A percentile compares a stretch with the other conserved stretches of the same genome.
Evolutionary conservation across 2,113 vertebrate species (phyloP).

Genomic region (Pholis gunnellus): DNA sequence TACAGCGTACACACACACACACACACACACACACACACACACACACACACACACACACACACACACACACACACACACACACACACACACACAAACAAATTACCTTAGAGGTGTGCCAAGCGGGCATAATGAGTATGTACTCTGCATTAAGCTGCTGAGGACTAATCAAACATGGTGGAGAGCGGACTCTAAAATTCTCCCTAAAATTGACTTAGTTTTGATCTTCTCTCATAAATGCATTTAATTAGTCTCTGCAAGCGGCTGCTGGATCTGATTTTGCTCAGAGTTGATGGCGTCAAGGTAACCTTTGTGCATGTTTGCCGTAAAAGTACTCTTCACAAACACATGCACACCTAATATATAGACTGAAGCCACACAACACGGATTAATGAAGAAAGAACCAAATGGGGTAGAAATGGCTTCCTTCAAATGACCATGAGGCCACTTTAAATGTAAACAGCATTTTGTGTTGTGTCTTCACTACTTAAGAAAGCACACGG

Average conservation of each 20-base stretch:
- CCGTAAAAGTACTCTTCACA: neutral
- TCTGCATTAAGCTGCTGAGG: slow-evolving; percentile 8
- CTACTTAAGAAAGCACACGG: slow-evolving; percentile 16
- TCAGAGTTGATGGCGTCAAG: slow-evolving; percentile 17
- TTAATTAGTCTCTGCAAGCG: slow-evolving; percentile 17
- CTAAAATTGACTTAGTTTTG: slow-evolving; percentile 32
- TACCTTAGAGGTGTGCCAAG: slow-evolving; percentile 22
- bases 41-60: neutral
- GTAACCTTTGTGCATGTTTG: slow-evolving; percentile 21
- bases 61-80: neutral
- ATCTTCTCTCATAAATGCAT: slow-evolving; percentile 25
- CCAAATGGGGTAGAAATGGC: slow-evolving; percentile 23
- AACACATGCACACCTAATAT: neutral
- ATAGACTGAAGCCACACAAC: slow-evolving; percentile 10
- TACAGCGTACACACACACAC: neutral
- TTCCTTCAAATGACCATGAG: slow-evolving; percentile 36
- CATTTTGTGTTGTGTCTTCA: slow-evolving; percentile 14
- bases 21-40: slow-evolving; percentile 10
- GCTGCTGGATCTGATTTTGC: slow-evolving; percentile 18
- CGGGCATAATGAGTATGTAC: slow-evolving; percentile 9
- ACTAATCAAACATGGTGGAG: slow-evolving; percentile 14
- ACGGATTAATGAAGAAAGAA: slow-evolving; percentile 24
- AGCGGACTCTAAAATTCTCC: neutral
- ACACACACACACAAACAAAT: neutral
- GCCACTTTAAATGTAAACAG: slow-evolving; percentile 14